Evolutionary conservation across 2,797 vertebrate species (phyloP).

Genomic region (Leptatherina wallacei): DNA sequence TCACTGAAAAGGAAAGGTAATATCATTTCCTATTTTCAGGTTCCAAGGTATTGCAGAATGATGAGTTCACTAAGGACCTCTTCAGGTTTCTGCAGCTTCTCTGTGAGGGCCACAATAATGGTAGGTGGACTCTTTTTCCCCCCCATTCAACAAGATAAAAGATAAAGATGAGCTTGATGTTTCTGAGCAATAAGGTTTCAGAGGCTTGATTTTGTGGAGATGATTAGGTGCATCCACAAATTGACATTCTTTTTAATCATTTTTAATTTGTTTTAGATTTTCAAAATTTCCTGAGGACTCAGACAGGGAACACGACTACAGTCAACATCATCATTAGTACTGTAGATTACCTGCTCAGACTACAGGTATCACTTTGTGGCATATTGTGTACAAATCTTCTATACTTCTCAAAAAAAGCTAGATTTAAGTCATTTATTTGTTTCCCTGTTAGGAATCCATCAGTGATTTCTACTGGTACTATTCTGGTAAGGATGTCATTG

Average conservation of each 20-base stretch:
- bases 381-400: neutral
- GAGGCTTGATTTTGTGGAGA: neutral
- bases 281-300: slow-evolving; percentile 97
- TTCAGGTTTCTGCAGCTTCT: slow-evolving; percentile 98
- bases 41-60: slow-evolving; percentile 98
- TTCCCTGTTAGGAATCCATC: slow-evolving; percentile 91
- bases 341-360: slow-evolving; percentile 95
- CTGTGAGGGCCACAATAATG: slow-evolving; percentile 98
- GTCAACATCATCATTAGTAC: slow-evolving; percentile 99
- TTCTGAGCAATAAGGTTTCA: neutral
- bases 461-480: slow-evolving; percentile 99
- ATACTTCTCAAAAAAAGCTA: neutral
- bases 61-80: slow-evolving; percentile 97
- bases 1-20: slow-evolving; percentile 28
- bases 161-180: slow-evolving; percentile 1
- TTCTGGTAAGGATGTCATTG: slow-evolving; percentile 96
- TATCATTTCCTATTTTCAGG: slow-evolving; percentile 81
- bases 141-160: neutral
- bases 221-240: neutral
- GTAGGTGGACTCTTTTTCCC: slow-evolving; percentile 77
- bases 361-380: slow-evolving; percentile 85
- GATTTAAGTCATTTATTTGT: neutral
- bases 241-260: neutral
- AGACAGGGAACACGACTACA: slow-evolving; percentile 98
- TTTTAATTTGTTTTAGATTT: slow-evolving; percentile 85